Evolutionary conservation across 2,113 vertebrate species (phyloP), one percentile per base, ranked within the genome.

Genomic region (Charina bottae): DNA sequence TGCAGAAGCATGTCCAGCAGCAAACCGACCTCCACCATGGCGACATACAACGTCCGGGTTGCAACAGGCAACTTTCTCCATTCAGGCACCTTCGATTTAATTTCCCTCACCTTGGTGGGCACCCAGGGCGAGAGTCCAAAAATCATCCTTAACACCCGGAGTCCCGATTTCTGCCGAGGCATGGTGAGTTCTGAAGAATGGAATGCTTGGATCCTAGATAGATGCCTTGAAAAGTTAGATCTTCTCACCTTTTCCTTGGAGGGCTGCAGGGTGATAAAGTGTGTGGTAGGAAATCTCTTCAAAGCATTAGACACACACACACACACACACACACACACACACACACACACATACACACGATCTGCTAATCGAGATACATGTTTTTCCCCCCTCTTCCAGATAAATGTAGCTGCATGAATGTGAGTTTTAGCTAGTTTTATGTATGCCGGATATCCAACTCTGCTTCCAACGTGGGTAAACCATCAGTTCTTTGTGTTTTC

Each of bases 21-120:
- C 8, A 33, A 42, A 42, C 19, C 19, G 7, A 19, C 6, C 9
- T 2, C n/a, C n/a, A 56, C 13, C 23, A 91, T 87, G 90, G 84
- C 33, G 3, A 42, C 7, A 0, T 91, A 72, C 53, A 17, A 42
- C 0, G 15, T 91, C 60, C 13, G 2, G 8, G 60, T 91, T 53
- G 7, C 3, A 0, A 87, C 85, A 0, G 85, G 60, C 49, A 56
- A 53, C 8, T 26, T 21, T 6, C 15, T 68, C 1, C 13, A 6
- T 6, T 37, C 62, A 0, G 90, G 90, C 11, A 68, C 53, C 6
- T 2, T 91, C 1, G 33, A 72, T 24, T 11, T 33, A 0, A 42
- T 87, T 87, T 87, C 3, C n/a, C 1, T 56, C 90, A 56, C 85
- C 60, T 56, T 91, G 53, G 53, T 87, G 49, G 90, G 90, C 84